Evolutionary conservation across 2,113 vertebrate species (phyloP).

Genomic region (Tyrannus savana): DNA sequence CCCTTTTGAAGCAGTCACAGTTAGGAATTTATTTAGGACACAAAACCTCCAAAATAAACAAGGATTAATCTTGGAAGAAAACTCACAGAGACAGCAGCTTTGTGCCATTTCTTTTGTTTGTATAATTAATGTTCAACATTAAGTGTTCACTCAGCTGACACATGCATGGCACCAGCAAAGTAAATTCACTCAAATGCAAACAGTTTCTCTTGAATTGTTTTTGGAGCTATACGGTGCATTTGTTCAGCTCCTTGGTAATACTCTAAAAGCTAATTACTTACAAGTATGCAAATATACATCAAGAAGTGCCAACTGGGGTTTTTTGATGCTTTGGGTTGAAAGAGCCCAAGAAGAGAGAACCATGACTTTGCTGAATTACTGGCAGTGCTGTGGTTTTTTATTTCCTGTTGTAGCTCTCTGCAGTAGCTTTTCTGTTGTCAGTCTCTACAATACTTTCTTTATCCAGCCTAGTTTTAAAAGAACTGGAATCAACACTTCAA

Average conservation of each 20-base stretch:
- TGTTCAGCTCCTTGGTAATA: conserved; percentile 53
- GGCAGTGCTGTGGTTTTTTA: background rate
- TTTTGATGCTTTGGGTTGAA: conserved; percentile 44
- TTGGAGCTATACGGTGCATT: conserved; percentile 10
- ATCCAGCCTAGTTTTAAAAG: conserved; percentile 4
- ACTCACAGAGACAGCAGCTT: conserved; percentile 32
- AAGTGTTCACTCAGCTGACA: conserved; percentile 55
- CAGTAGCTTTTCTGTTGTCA: background rate
- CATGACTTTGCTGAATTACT: background rate
- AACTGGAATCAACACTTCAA: background rate
- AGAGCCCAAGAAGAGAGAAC: background rate
- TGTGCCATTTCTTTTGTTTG: conserved; percentile 55
- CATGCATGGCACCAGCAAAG: conserved; percentile 8
- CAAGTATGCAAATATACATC: conserved; percentile 37
- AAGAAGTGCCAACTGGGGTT: conserved; percentile 17
- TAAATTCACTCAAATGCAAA: conserved; percentile 66
- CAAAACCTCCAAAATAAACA: conserved; percentile 7
- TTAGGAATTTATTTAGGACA: conserved; percentile 40
- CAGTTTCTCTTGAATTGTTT: conserved; percentile 59
- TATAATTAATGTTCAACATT: conserved; percentile 65
- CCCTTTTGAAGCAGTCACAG: background rate
- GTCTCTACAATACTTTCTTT: background rate
- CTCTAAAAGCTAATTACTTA: conserved; percentile 69
- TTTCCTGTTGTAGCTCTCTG: background rate
- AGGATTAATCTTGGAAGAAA: conserved; percentile 36